A percentile compares a stretch with the other conserved stretches of the same genome.
Evolutionary conservation across 2,797 vertebrate genomes (phyloP).

Genomic region (Malurus leucopterus): DNA sequence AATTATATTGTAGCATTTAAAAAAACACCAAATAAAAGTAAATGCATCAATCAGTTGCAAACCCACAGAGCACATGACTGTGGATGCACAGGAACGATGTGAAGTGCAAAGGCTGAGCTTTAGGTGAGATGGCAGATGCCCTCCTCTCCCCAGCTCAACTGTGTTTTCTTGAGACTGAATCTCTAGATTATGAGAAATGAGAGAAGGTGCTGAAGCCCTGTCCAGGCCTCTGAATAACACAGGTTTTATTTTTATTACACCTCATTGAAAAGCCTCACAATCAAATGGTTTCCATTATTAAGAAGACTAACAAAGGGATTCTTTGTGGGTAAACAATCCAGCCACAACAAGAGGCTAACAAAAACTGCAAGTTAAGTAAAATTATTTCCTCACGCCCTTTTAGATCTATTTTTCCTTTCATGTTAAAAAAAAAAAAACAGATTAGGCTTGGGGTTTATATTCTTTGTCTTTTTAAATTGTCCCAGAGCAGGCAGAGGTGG

Average conservation of each 20-base stretch:
- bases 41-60: neutral
- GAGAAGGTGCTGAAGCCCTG: neutral
- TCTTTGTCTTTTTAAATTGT: neutral
- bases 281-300: neutral
- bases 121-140: neutral
- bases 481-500: neutral
- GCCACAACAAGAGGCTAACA: neutral
- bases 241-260: neutral
- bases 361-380: neutral
- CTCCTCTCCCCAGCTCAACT: neutral
- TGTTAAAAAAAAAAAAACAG: neutral
- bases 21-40: neutral
- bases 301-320: neutral
- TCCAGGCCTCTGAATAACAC: neutral
- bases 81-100: accelerated
- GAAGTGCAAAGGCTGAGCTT: neutral
- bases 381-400: neutral
- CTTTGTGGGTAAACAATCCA: neutral
- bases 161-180: neutral
- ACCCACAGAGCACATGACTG: neutral
- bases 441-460: neutral
- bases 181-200: neutral
- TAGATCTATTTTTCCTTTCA: neutral
- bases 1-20: neutral
- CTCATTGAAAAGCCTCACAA: neutral